Conservation (phyloP, 37 sponge, comb jelly and placozoan species). For the Geodia barretti region DNA sequence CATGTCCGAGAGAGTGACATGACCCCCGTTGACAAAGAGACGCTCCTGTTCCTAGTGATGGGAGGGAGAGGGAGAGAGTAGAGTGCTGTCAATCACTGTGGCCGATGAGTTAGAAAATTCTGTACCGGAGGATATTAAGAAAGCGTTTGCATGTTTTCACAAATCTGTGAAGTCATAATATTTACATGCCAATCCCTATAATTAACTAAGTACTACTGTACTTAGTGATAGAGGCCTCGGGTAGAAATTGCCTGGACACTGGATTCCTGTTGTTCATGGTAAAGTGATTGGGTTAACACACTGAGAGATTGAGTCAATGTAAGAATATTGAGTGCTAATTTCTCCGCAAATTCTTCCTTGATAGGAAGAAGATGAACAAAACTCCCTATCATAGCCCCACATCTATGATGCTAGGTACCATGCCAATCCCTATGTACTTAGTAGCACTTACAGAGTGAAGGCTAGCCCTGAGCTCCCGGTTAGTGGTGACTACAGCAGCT, state of each 20-base stretch:
- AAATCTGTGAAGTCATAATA: background rate
- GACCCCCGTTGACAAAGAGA: constrained; percentile 37
- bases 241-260: too few relatives aligned
- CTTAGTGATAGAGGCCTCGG: too few relatives aligned
- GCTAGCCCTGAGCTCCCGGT: constrained; percentile 29
- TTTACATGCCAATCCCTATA: too few relatives aligned
- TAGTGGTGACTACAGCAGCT: constrained; percentile 71
- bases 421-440: background rate
- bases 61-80: background rate
- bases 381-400: too few relatives aligned
- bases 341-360: too few relatives aligned
- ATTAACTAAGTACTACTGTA: too few relatives aligned
- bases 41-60: constrained; percentile 47
- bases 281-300: too few relatives aligned
- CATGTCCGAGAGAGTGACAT: constrained; percentile 9
- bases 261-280: too few relatives aligned
- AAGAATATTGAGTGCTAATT: too few relatives aligned
- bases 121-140: background rate
- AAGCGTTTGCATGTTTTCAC: constrained; percentile 5
- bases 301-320: too few relatives aligned
- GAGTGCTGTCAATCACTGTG: background rate
- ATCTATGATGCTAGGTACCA: background rate
- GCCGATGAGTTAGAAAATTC: background rate
- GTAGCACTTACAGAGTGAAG: constrained; percentile 58
- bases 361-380: too few relatives aligned